Percentiles rank a stretch among this genome's conserved stretches.
These are phyloP conservation scores for Lithophane ornitopus DNA, from an alignment of 2,888 invertebrate genomes.

Conservation along the genomic window DNA sequence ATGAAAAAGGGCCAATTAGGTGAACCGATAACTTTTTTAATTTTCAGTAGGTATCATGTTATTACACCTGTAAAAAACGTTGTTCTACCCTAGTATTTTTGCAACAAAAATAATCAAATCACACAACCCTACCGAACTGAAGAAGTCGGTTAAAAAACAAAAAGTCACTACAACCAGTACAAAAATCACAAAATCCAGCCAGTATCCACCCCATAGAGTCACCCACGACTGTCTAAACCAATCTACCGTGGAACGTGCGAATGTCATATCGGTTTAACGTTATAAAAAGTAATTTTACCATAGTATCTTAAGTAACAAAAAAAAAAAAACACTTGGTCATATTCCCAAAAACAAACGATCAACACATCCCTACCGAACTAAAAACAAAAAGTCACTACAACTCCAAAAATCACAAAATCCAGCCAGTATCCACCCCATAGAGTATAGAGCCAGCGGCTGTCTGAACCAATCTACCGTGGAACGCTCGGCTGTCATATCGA, in stretches of 20 bases:
- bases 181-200: not conserved
- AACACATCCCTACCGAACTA: too few relatives aligned
- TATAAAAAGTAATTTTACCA: not conserved
- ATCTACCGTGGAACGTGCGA: constrained; percentile 62
- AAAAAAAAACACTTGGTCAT: not conserved
- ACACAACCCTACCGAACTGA: not conserved
- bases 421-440: not conserved
- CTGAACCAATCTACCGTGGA: constrained; percentile 69
- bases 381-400: not conserved
- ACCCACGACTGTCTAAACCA: constrained; percentile 65
- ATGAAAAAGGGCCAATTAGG: constrained; percentile 18
- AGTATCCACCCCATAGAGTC: not conserved
- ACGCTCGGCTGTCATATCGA: constrained; percentile 77
- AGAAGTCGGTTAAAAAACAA: not conserved
- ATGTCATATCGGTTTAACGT: not conserved
- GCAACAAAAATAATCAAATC: not conserved
- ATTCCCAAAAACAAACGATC: not conserved
- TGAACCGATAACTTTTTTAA: not conserved
- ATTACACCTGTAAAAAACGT: not conserved
- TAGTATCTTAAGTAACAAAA: not conserved
- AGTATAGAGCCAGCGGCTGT: constrained; percentile 51
- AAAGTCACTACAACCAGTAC: not conserved
- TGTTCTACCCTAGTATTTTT: not conserved
- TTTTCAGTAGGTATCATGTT: not conserved
- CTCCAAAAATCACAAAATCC: constrained; percentile 1